Percentiles rank a stretch among this genome's conserved stretches.
These are phyloP conservation scores for Trissonchulus latispiculum DNA, from an alignment of 2,888 invertebrate genomes.

Conservation along the genomic window DNA sequence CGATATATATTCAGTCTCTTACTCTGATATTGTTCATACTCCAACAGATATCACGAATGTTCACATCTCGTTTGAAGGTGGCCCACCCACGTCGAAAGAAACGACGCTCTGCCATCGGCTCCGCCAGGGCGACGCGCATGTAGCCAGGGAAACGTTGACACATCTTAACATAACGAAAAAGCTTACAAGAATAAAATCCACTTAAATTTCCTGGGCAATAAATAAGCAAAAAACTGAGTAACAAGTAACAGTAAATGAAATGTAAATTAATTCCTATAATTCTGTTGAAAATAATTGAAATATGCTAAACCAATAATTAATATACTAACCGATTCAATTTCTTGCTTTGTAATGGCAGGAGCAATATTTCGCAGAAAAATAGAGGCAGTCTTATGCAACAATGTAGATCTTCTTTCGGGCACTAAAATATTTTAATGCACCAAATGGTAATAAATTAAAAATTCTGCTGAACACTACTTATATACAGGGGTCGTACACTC, in stretches of 20 bases:
- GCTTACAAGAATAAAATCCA: slow-evolving; percentile 7
- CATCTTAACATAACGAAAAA: slow-evolving; percentile 57
- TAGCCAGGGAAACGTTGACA: slow-evolving; percentile 86
- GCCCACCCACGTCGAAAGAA: slow-evolving; percentile 98
- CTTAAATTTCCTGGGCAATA: slow-evolving; percentile 1
- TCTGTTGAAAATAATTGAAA: too few relatives aligned
- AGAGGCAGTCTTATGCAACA: slow-evolving; percentile 77
- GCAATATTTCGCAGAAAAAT: slow-evolving; percentile 92
- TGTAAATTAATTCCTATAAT: too few relatives aligned
- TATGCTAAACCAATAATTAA: too few relatives aligned
- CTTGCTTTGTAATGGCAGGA: slow-evolving; percentile 86
- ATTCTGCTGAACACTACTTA: too few relatives aligned
- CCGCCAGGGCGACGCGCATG: slow-evolving; percentile 85
- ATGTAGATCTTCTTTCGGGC: slow-evolving; percentile 17
- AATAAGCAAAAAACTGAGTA: not conserved
- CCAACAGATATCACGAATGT: slow-evolving; percentile 99
- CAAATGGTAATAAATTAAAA: too few relatives aligned
- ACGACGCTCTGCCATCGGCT: slow-evolving; percentile 86
- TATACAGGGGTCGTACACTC: too few relatives aligned
- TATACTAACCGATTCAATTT: slow-evolving; percentile 84
- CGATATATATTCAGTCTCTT: too few relatives aligned
- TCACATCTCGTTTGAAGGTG: slow-evolving; percentile 87
- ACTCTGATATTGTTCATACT: slow-evolving; percentile 86
- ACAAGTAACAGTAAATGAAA: not conserved
- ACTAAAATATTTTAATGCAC: too few relatives aligned